Base-by-base conservation (phyloP, 1,140 invertebrate genomes). In the Drosophila kurseongensis region DNA sequence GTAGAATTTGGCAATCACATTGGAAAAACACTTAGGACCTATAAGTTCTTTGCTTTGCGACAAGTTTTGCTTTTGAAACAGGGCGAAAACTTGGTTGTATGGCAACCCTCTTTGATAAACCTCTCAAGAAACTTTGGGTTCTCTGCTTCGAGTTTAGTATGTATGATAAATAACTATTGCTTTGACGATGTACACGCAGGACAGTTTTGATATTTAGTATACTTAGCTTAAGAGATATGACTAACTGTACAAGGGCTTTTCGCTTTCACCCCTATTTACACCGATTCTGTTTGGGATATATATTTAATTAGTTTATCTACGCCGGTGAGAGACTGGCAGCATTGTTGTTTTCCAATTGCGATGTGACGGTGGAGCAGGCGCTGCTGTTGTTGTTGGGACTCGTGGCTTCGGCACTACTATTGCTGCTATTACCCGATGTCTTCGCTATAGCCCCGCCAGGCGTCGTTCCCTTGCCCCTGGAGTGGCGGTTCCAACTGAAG, bases 1-100 rank as follows among this genome's bases (percentile, higher is more conserved):
- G 85, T 89, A 89, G 85, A 89, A 84, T 89, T 89, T 89, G 84
- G 84, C 80, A 90, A 89, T 89, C 84, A 89, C 84, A 89, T 90
- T 89, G 85, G 80, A 90, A 84, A 89, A 89, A 90, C 84, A 89
- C 84, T 89, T 89, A 89, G 57, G 44, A 73, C 42, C 84, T 89
- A 89, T 88, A 88, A 88, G 84, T 88, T 88, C 84, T 88, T 89
- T 89, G 80, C 68, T 67, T 83, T 73, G 59, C 68, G 78, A 59
- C 65, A 78, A 71, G 67, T 71, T 71, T 71, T 58, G 66, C 66
- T 71, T 58, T 71, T 63, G 56, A 74, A 71, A 67, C 59, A 74
- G 50, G 71, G 66, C 75, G 59, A 72, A 63, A 60, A 47, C 69
- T 66, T 75, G 66, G n/a, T 75, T 63, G 59, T 76, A 82, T 58